A percentile compares a stretch with the other conserved stretches of the same genome.
Evolutionary conservation across 2,797 vertebrate genomes (phyloP).

Genomic region (Otolemur crassicaudatus): DNA sequence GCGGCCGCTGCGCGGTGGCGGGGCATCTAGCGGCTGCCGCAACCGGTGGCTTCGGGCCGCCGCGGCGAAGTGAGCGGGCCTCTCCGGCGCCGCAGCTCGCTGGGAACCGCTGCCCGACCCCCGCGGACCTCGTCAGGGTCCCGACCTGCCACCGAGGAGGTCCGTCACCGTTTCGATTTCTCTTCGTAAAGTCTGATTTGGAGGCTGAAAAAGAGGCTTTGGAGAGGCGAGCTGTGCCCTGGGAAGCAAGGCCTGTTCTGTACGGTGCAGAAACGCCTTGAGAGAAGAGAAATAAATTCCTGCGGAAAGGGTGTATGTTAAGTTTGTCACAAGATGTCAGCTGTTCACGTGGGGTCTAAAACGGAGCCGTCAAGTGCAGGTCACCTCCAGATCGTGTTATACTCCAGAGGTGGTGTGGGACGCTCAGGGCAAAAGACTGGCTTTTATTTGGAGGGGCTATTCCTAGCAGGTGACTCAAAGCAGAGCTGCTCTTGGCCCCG

Average conservation of each 20-base stretch:
- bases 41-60: conserved; percentile 74
- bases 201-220: neutral
- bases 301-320: conserved; percentile 64
- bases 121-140: neutral
- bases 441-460: neutral
- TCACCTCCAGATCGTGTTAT: neutral
- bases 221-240: neutral
- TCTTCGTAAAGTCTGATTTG: conserved; percentile 51
- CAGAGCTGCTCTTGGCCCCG: conserved; percentile 31
- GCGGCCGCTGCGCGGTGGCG: neutral
- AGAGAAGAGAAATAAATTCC: conserved; percentile 46
- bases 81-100: neutral
- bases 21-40: conserved; percentile 54
- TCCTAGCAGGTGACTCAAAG: neutral
- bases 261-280: conserved; percentile 50
- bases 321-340: conserved; percentile 66
- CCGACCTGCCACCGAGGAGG: conserved; percentile 25
- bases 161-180: conserved; percentile 59
- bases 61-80: conserved; percentile 3
- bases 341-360: neutral
- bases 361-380: conserved; percentile 14
- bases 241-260: conserved; percentile 66
- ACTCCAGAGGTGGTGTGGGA: neutral
- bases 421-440: neutral
- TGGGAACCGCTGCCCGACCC: neutral